Conservation (phyloP, 2,113 vertebrate species). For the Chionodraco myersi region DNA sequence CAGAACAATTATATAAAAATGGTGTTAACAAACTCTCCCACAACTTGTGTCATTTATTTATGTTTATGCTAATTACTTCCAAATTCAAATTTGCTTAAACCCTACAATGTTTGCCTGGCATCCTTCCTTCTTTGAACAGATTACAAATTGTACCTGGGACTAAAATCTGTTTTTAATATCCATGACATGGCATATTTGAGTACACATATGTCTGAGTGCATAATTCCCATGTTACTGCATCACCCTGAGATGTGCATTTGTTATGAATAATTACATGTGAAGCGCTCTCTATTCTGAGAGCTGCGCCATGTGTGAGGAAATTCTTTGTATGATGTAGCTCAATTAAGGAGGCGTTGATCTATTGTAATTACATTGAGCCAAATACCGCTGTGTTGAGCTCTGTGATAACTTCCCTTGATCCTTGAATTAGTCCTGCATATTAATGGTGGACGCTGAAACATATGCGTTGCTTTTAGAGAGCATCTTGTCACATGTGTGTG, state of each 20-base stretch:
- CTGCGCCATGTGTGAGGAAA: conserved; percentile 29
- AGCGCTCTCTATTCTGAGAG: conserved; percentile 21
- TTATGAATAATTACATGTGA: conserved; percentile 63
- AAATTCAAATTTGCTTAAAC: too few species aligned
- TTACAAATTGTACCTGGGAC: not conserved
- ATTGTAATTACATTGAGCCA: conserved; percentile 67
- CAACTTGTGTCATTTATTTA: too few species aligned
- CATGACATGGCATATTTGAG: conserved; percentile 10
- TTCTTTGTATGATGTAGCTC: conserved; percentile 34
- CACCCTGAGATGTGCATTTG: conserved; percentile 34
- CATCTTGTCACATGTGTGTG: conserved; percentile 47
- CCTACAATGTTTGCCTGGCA: too few species aligned
- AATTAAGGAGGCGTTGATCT: conserved; percentile 65
- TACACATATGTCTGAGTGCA: conserved; percentile 45
- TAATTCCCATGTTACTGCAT: conserved; percentile 23
- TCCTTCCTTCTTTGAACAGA: too few species aligned
- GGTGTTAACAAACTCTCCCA: too few species aligned
- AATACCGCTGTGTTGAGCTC: conserved; percentile 49
- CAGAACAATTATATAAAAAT: too few species aligned
- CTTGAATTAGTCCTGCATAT: conserved; percentile 74
- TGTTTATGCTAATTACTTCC: too few species aligned
- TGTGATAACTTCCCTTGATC: conserved; percentile 57
- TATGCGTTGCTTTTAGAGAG: conserved; percentile 53
- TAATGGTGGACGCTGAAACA: conserved; percentile 52
- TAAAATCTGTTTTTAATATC: conserved; percentile 1